Conservation (phyloP, 2,888 invertebrate genomes). For the Plagodis dolabraria region DNA sequence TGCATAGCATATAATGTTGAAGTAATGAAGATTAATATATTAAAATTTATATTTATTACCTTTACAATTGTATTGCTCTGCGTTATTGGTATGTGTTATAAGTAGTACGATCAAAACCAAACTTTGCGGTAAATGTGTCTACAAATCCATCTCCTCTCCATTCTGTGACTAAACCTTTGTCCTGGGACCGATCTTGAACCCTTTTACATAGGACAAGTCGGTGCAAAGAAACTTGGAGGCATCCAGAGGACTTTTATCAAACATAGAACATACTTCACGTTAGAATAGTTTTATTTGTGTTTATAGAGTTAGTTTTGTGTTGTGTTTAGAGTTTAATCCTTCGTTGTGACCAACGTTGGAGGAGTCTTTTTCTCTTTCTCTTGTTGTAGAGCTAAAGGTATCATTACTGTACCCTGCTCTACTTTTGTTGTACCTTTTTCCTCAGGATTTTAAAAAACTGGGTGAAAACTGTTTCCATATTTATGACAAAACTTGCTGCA, state of each 20-base stretch:
- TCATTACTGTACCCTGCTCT: slow-evolving; percentile 67
- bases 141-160: slow-evolving; percentile 45
- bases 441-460: slow-evolving; percentile 47
- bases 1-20: slow-evolving; percentile 26
- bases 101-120: slow-evolving; percentile 3
- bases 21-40: slow-evolving; percentile 25
- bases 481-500: slow-evolving; percentile 49
- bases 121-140: slow-evolving; percentile 56
- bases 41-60: too few relatives aligned
- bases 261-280: slow-evolving; percentile 47
- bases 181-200: slow-evolving; percentile 72
- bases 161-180: slow-evolving; percentile 55
- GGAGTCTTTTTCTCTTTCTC: slow-evolving; percentile 40
- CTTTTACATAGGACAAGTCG: slow-evolving; percentile 76
- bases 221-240: slow-evolving; percentile 56
- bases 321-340: slow-evolving; percentile 48
- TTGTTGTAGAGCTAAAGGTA: slow-evolving; percentile 62
- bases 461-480: slow-evolving; percentile 37
- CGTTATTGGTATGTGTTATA: too few relatives aligned
- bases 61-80: too few relatives aligned
- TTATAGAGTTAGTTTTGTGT: slow-evolving; percentile 51
- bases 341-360: slow-evolving; percentile 39
- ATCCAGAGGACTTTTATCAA: slow-evolving; percentile 51
- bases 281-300: slow-evolving; percentile 55
- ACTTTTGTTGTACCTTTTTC: slow-evolving; percentile 39